These are phyloP conservation scores for Australoheros facetus DNA, from an alignment of 2,797 vertebrate species.

Conservation along the genomic window DNA sequence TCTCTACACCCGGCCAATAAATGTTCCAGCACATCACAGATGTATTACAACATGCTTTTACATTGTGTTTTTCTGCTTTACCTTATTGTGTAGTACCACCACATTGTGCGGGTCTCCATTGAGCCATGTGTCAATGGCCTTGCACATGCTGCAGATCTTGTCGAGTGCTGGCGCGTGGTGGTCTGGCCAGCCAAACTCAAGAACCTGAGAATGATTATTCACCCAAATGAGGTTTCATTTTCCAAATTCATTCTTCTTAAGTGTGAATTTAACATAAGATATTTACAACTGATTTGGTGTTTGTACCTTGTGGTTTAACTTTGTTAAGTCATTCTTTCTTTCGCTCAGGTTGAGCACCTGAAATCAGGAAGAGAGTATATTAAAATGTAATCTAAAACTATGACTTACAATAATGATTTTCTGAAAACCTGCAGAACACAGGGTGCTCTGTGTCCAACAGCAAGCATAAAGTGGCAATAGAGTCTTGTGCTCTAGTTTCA, in stretches of 20 bases:
- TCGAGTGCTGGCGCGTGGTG: slow-evolving; percentile 93
- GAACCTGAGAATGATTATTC: slow-evolving; percentile 77
- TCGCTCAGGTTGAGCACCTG: slow-evolving; percentile 96
- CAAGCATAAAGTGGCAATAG: not conserved
- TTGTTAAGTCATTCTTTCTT: slow-evolving; percentile 85
- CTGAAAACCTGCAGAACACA: not conserved
- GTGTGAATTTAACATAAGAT: not conserved
- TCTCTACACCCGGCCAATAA: not conserved
- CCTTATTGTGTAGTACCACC: slow-evolving; percentile 96
- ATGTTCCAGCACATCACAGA: not conserved
- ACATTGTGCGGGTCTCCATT: slow-evolving; percentile 87
- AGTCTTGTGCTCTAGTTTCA: not conserved
- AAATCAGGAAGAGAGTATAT: slow-evolving; percentile 27
- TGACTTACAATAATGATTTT: not conserved
- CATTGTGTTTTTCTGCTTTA: slow-evolving; percentile 47
- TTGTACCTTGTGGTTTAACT: slow-evolving; percentile 89
- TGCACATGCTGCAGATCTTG: slow-evolving; percentile 98
- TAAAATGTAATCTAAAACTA: not conserved
- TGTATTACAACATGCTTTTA: not conserved
- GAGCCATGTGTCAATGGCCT: slow-evolving; percentile 97
- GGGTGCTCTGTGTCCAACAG: not conserved
- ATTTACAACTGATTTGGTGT: not conserved
- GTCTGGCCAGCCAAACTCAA: slow-evolving; percentile 97
- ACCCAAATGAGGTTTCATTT: not conserved
- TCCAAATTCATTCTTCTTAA: not conserved